Evolutionary conservation across 2,113 vertebrate genomes (phyloP).

Genomic region (Tragelaphus buxtoni): DNA sequence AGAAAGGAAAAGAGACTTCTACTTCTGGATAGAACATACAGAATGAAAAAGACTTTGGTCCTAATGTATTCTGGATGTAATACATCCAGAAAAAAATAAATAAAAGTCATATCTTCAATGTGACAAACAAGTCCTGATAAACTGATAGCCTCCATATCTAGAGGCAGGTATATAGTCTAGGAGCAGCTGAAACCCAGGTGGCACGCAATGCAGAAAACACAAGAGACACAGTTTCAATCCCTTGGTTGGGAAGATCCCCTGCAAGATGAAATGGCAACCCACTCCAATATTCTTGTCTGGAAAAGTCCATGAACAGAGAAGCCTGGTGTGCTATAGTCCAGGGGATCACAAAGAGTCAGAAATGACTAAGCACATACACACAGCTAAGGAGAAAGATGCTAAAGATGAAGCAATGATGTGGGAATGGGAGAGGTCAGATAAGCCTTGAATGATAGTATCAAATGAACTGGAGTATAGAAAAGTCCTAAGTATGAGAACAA

Average conservation of each 20-base stretch:
- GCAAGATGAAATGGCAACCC: not conserved
- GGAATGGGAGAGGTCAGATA: not conserved
- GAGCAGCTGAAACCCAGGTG: not conserved
- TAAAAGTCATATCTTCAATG: not conserved
- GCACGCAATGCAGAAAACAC: not conserved
- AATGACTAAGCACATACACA: not conserved
- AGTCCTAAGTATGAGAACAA: not conserved
- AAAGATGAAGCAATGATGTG: not conserved
- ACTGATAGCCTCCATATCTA: not conserved
- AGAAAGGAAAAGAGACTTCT: not conserved
- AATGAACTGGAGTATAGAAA: not conserved
- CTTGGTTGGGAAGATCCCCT: not conserved
- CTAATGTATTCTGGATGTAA: not conserved
- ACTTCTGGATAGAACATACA: not conserved
- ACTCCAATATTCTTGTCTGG: not conserved
- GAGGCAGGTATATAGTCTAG: not conserved
- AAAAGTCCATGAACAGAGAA: not conserved
- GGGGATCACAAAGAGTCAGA: not conserved
- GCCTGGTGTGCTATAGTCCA: not conserved
- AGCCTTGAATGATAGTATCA: not conserved
- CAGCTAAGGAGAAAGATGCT: not conserved
- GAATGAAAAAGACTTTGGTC: not conserved
- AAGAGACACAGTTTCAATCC: not conserved
- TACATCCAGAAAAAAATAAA: not conserved
- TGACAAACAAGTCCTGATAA: not conserved